These are phyloP conservation scores for Echiichthys vipera DNA, from an alignment of 2,797 vertebrate genomes.

Conservation along the genomic window DNA sequence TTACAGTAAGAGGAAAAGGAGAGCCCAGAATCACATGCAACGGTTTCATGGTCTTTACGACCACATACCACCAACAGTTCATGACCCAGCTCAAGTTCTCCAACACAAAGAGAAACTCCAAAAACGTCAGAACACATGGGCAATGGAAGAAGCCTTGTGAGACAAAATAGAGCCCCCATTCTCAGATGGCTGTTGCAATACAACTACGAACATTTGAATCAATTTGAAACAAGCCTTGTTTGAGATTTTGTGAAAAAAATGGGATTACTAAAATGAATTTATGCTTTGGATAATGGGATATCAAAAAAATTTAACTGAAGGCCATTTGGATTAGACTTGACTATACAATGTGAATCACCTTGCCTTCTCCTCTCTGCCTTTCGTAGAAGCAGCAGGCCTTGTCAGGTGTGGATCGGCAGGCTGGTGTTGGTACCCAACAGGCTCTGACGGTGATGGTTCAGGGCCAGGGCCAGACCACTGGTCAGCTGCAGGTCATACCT, in stretches of 20 bases:
- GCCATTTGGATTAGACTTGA: neutral
- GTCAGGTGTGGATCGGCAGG: slow-evolving; percentile 74
- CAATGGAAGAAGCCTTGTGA: neutral
- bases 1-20: neutral
- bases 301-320: neutral
- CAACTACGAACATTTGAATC: neutral
- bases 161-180: neutral
- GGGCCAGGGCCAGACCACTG: slow-evolving; percentile 96
- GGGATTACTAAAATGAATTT: neutral
- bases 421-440: slow-evolving; percentile 78
- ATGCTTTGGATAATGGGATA: neutral
- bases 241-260: neutral
- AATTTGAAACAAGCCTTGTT: neutral
- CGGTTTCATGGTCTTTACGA: neutral
- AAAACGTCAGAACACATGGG: neutral
- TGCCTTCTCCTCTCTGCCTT: neutral
- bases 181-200: neutral
- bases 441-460: slow-evolving; percentile 96
- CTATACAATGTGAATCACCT: neutral
- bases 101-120: neutral
- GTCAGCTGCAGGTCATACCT: slow-evolving; percentile 96
- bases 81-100: neutral
- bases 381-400: slow-evolving; percentile 80
- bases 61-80: neutral
- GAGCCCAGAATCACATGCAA: no score